A percentile compares a stretch with the other conserved stretches of the same genome.
Evolutionary conservation across 2,797 vertebrate species (phyloP).

Genomic region (Numenius phaeopus): DNA sequence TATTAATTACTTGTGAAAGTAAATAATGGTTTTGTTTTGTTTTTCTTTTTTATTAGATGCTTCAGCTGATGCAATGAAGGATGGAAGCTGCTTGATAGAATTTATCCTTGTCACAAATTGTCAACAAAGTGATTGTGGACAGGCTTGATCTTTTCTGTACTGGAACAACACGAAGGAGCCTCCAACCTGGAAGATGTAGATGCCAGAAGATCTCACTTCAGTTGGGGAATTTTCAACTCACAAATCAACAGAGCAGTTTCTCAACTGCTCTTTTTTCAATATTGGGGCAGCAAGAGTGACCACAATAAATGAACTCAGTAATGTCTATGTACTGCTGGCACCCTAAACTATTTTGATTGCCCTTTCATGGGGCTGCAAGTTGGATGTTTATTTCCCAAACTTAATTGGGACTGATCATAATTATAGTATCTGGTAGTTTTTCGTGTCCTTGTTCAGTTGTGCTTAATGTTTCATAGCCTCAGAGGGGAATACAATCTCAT

Average conservation of each 20-base stretch:
- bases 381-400: fast-evolving
- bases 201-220: not conserved
- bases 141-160: not conserved
- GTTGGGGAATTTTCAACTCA: not conserved
- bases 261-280: not conserved
- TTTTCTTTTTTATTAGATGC: not conserved
- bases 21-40: fast-evolving
- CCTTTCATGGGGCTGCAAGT: not conserved
- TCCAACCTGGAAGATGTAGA: not conserved
- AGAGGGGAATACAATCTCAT: not conserved
- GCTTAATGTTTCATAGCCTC: not conserved
- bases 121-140: not conserved
- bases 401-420: not conserved
- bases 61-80: not conserved
- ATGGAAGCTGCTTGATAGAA: not conserved
- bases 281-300: not conserved
- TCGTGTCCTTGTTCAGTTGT: not conserved
- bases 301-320: not conserved
- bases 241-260: not conserved
- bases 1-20: not conserved
- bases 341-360: not conserved
- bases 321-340: not conserved
- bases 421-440: not conserved
- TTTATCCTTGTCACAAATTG: not conserved
- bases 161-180: not conserved